phyloP scores from a whole-genome alignment of 2,797 vertebrate genomes.

The Martes flavigula region DNA sequence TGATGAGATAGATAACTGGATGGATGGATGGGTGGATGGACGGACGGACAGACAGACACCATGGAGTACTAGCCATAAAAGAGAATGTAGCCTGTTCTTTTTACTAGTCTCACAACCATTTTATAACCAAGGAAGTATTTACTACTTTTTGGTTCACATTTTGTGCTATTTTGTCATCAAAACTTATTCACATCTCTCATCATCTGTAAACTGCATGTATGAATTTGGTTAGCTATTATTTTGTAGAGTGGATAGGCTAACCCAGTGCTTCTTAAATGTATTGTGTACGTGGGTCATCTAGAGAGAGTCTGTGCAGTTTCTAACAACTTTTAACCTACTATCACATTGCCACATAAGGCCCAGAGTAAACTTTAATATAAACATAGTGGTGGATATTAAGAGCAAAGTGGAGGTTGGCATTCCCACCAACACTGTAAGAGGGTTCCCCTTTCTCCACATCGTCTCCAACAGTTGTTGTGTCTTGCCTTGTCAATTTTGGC shows the following conservation, averaged over 20 bases:
- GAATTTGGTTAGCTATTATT: not conserved
- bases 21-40: not conserved
- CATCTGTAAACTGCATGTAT: not conserved
- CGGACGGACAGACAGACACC: not conserved
- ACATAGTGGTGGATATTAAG: not conserved
- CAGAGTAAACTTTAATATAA: not conserved
- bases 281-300: not conserved
- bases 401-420: not conserved
- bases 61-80: not conserved
- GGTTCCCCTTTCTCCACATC: no score
- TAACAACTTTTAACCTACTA: not conserved
- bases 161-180: not conserved
- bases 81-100: not conserved
- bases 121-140: not conserved
- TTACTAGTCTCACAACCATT: not conserved
- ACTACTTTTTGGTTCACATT: not conserved
- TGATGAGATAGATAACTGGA: not conserved
- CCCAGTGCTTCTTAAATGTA: not conserved
- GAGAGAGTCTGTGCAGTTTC: not conserved
- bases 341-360: not conserved
- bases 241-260: not conserved
- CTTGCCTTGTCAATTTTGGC: no score
- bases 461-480: no score
- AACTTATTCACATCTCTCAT: not conserved
- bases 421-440: no score